Conservation (phyloP, 2,888 invertebrate species). For the Drosophila mayaguana region DNA sequence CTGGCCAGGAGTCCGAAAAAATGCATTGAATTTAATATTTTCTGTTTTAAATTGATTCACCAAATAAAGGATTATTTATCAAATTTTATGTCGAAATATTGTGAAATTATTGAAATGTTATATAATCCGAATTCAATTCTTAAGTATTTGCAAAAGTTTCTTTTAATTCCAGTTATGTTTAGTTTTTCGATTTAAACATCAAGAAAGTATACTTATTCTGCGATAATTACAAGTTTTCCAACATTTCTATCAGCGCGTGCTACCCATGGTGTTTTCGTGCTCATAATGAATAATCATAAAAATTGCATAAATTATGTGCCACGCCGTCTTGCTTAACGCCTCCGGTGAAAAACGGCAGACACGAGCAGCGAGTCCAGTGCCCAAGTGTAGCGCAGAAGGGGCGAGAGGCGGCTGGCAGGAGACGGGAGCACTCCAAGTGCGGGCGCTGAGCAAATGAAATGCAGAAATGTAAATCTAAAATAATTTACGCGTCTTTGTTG, state of each 20-base stretch:
- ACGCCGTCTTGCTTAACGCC: slow-evolving; percentile 77
- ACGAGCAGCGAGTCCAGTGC: slow-evolving; percentile 22
- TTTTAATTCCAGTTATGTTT: too few species aligned
- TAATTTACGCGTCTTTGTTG: slow-evolving; percentile 83
- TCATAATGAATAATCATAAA: slow-evolving; percentile 81
- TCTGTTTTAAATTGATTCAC: too few species aligned
- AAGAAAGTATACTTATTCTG: background rate
- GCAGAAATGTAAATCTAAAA: slow-evolving; percentile 83
- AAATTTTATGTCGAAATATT: too few species aligned
- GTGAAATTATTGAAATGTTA: too few species aligned
- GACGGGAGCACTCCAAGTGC: slow-evolving; percentile 26
- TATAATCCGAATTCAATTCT: too few species aligned
- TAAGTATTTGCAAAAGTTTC: too few species aligned
- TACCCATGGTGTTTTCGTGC: slow-evolving; percentile 46
- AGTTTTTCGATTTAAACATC: too few species aligned
- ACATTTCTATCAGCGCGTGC: background rate
- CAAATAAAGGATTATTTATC: too few species aligned
- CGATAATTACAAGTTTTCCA: background rate
- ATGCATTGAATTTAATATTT: too few species aligned
- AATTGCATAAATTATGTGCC: slow-evolving; percentile 79
- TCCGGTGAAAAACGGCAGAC: slow-evolving; percentile 60
- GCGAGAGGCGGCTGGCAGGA: background rate
- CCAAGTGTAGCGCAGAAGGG: background rate
- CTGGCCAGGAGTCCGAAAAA: background rate
- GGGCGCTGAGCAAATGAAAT: slow-evolving; percentile 73